Evolutionary conservation across 2,888 invertebrate genomes (phyloP).

Genomic region (Andrena dorsata): DNA sequence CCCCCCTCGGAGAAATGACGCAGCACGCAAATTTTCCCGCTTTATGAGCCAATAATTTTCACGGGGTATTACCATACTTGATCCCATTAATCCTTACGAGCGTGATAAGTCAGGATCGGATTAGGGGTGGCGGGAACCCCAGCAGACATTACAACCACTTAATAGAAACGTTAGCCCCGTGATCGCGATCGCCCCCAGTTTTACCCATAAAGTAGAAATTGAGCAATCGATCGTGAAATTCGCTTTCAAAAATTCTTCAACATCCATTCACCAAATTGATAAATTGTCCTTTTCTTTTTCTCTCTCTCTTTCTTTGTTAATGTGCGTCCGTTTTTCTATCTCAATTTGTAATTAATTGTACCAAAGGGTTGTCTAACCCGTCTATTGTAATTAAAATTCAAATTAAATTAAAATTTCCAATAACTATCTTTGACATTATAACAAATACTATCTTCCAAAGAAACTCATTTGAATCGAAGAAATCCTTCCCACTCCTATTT

Average conservation of each 20-base stretch:
- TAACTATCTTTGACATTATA: not conserved
- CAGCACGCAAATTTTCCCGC: slow-evolving; percentile 50
- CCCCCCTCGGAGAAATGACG: slow-evolving; percentile 41
- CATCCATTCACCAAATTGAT: not conserved
- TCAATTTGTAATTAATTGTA: no score
- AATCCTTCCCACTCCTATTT: no score
- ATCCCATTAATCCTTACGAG: slow-evolving; percentile 60
- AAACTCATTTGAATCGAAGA: no score
- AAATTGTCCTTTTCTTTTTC: not conserved
- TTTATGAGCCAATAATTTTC: slow-evolving; percentile 63
- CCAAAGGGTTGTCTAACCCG: no score
- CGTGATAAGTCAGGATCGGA: slow-evolving; percentile 57
- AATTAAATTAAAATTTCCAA: no score
- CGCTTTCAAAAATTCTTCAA: not conserved
- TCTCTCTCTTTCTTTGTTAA: no score
- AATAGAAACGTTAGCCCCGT: slow-evolving; percentile 30
- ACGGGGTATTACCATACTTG: slow-evolving; percentile 71
- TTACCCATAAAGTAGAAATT: slow-evolving; percentile 3
- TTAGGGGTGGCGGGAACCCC: slow-evolving; percentile 56
- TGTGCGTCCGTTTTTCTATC: no score
- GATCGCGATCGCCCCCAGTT: slow-evolving; percentile 2
- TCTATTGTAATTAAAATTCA: no score
- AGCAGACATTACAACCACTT: slow-evolving; percentile 24
- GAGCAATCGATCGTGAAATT: slow-evolving; percentile 21
- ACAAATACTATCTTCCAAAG: not conserved